Conservation (phyloP, 1,140 invertebrate genomes). For the Eurytemora carolleeae region DNA sequence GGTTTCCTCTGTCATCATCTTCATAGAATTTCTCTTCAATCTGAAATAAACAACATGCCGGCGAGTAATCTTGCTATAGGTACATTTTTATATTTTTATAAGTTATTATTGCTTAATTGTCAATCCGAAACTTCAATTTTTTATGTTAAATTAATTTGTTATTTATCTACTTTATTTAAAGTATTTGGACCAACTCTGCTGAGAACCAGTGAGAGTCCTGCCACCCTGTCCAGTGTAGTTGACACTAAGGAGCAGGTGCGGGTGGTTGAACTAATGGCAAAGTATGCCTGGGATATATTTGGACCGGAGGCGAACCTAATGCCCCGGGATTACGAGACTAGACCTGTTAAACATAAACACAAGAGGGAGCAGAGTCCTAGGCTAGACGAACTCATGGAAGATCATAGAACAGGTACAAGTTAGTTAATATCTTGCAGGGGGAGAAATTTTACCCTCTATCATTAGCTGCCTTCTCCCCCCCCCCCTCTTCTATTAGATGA, state of each 20-base stretch:
- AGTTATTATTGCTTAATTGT: too few relatives aligned
- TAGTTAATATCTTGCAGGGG: too few relatives aligned
- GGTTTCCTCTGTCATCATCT: conserved; percentile 34
- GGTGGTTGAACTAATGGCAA: conserved; percentile 34
- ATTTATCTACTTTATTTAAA: conserved; percentile 25
- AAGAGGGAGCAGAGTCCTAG: background rate
- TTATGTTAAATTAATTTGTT: too few relatives aligned
- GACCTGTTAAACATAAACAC: background rate
- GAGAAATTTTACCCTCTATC: too few relatives aligned
- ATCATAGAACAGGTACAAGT: background rate
- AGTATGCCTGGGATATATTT: conserved; percentile 25
- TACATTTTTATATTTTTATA: too few relatives aligned
- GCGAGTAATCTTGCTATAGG: conserved; percentile 30
- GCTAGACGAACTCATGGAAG: background rate
- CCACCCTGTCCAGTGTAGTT: conserved; percentile 32
- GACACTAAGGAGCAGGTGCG: conserved; percentile 33
- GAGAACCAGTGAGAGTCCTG: conserved; percentile 30
- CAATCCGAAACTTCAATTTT: too few relatives aligned
- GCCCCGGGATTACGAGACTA: conserved; percentile 9
- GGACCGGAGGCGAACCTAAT: conserved; percentile 11
- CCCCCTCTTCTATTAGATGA: too few relatives aligned
- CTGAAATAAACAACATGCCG: conserved; percentile 36
- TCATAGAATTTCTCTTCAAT: conserved; percentile 23
- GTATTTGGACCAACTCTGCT: conserved; percentile 40
- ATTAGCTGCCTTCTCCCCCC: too few relatives aligned